Conservation (phyloP, 2,797 vertebrate genomes). For the Rhynchonycteris naso region DNA sequence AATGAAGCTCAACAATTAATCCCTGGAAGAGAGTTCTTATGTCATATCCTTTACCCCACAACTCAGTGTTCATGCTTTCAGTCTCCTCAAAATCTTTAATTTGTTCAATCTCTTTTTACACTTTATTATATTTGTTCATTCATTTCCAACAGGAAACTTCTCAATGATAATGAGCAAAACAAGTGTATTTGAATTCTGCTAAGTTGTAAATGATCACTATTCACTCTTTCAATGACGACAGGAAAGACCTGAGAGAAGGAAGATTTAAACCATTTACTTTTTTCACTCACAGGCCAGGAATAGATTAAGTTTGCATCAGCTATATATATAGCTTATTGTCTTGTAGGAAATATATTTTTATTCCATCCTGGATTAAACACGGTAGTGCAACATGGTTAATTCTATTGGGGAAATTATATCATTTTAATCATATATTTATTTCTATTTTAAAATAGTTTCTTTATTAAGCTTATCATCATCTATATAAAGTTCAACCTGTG, state of each 20-base stretch:
- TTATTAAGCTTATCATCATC: not conserved
- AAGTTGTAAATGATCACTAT: not conserved
- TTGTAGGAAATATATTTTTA: not conserved
- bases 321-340: not conserved
- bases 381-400: not conserved
- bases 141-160: not conserved
- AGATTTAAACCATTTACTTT: not conserved
- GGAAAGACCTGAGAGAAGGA: not conserved
- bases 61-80: not conserved
- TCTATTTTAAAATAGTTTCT: not conserved
- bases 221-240: not conserved
- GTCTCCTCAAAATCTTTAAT: not conserved
- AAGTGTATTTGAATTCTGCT: not conserved
- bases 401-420: not conserved
- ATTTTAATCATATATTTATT: not conserved
- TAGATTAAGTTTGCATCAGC: not conserved
- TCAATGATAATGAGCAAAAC: not conserved
- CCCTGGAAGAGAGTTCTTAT: not conserved
- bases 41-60: accelerated
- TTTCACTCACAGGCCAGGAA: not conserved
- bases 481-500: not conserved
- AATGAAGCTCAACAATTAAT: not conserved
- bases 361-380: not conserved
- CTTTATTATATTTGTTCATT: not conserved
- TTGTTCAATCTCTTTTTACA: not conserved